phyloP scores from a whole-genome alignment of 2,888 invertebrate species.

The Ectemnius continuus region DNA sequence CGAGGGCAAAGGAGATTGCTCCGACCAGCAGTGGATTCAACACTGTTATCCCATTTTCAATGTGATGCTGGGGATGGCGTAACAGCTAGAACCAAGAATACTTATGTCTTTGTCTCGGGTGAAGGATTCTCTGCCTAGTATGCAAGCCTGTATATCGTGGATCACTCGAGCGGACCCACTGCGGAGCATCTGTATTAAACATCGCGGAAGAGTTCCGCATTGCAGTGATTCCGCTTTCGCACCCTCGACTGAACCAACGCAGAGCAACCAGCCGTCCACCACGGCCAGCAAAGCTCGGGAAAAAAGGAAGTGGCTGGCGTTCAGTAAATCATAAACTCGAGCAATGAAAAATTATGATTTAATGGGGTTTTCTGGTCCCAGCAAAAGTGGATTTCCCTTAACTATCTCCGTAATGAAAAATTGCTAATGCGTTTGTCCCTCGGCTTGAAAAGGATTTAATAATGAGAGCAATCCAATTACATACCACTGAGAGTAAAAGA shows the following conservation, averaged over 20 bases:
- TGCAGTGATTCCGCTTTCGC: conserved; percentile 34
- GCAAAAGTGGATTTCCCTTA: too few relatives aligned
- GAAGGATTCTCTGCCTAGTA: too few relatives aligned
- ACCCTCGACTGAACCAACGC: background rate
- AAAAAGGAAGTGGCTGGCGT: too few relatives aligned
- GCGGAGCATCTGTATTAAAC: conserved; percentile 10
- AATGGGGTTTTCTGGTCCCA: too few relatives aligned
- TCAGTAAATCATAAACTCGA: background rate
- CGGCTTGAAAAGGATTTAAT: background rate
- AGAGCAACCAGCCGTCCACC: too few relatives aligned
- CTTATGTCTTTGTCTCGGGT: too few relatives aligned
- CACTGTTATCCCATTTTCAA: conserved; percentile 71
- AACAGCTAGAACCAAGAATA: conserved; percentile 55
- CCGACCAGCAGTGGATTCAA: conserved; percentile 73
- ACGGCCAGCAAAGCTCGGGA: too few relatives aligned
- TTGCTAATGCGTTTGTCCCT: too few relatives aligned
- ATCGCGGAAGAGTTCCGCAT: conserved; percentile 35
- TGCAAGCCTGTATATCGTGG: too few relatives aligned
- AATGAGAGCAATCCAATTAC: conserved; percentile 28
- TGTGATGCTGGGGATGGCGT: conserved; percentile 58
- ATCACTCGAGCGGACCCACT: background rate
- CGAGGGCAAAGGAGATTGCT: conserved; percentile 64
- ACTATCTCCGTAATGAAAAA: background rate
- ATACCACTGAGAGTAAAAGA: conserved; percentile 71
- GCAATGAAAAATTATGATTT: background rate